A percentile compares a stretch with the other conserved stretches of the same genome.
These are phyloP conservation scores for Orthosia cruda DNA, from an alignment of 2,888 invertebrate genomes.

Conservation along the genomic window DNA sequence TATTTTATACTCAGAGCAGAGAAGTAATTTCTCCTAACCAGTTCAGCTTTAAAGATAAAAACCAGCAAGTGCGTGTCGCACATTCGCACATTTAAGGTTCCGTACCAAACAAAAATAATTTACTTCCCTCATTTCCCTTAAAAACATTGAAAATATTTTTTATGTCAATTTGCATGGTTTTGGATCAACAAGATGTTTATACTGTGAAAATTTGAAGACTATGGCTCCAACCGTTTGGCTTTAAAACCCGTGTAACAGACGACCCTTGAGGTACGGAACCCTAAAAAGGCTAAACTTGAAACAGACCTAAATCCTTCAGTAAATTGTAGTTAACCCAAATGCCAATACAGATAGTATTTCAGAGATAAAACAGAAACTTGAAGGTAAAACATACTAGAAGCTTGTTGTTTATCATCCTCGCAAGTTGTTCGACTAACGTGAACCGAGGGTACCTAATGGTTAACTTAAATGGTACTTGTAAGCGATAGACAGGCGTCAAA, in stretches of 20 bases:
- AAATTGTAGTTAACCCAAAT: conserved; percentile 24
- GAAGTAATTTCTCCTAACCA: background rate
- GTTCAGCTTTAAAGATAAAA: background rate
- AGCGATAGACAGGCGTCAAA: conserved; percentile 56
- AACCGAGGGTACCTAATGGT: conserved; percentile 46
- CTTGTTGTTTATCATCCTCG: conserved; percentile 48
- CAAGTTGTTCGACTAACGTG: conserved; percentile 44
- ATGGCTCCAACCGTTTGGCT: too few species aligned
- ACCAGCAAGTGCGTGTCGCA: too few species aligned
- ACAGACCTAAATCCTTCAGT: conserved; percentile 17
- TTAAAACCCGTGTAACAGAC: too few species aligned
- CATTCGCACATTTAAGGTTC: too few species aligned
- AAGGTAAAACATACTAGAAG: conserved; percentile 28
- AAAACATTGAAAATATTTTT: too few species aligned
- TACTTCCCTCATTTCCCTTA: too few species aligned
- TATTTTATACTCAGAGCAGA: background rate
- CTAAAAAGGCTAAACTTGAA: background rate
- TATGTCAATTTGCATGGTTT: too few species aligned
- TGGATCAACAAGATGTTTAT: too few species aligned
- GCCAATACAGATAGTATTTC: conserved; percentile 16
- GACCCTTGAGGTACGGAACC: too few species aligned
- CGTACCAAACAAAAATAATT: too few species aligned
- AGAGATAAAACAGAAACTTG: conserved; percentile 33
- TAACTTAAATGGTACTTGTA: conserved; percentile 56
- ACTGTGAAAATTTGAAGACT: too few species aligned